Conservation (phyloP, 1,140 invertebrate genomes). For the Bombus vancouverensis region DNA sequence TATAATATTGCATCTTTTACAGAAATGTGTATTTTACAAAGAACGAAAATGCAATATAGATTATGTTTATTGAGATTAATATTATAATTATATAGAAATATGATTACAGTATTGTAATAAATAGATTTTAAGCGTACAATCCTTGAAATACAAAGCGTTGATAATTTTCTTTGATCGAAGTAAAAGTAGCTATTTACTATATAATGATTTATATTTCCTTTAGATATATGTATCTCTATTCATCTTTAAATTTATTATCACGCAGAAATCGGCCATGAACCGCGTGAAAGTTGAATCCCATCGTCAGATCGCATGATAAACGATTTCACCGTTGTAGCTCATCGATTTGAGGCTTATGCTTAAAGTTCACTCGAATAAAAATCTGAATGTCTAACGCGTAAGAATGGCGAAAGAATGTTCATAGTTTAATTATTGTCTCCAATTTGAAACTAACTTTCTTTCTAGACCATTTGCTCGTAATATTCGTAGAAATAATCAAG, state of each 20-base stretch:
- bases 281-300: not conserved
- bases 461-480: not conserved
- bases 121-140: no score
- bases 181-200: not conserved
- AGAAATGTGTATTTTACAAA: no score
- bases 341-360: not conserved
- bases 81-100: no score
- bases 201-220: not conserved
- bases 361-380: not conserved
- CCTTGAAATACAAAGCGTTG: no score
- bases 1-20: not conserved
- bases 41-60: no score
- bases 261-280: not conserved
- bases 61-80: no score
- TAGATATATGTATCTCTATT: not conserved
- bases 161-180: not conserved
- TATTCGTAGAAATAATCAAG: not conserved
- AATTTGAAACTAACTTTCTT: not conserved
- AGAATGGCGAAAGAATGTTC: not conserved
- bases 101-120: no score
- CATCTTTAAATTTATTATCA: not conserved
- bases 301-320: not conserved
- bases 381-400: not conserved
- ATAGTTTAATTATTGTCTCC: no score
- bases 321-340: not conserved